phyloP scores from a whole-genome alignment of 2,797 vertebrate genomes.

The Tragelaphus oryx region DNA sequence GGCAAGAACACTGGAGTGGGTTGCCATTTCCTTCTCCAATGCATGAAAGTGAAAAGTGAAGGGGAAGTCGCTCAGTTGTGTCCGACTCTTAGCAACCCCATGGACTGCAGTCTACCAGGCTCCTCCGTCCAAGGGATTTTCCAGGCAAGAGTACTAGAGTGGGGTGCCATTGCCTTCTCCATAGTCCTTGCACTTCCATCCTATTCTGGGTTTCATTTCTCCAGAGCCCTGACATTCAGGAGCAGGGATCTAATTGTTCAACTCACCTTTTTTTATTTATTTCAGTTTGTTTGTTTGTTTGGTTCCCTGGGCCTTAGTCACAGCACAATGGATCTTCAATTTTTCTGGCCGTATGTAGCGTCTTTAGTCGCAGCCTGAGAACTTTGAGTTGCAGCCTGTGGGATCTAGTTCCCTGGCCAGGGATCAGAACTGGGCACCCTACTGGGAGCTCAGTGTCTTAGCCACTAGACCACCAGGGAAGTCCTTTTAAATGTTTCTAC shows the following conservation, averaged over 20 bases:
- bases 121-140: too few relatives aligned
- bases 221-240: background rate
- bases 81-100: too few relatives aligned
- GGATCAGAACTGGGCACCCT: background rate
- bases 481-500: background rate
- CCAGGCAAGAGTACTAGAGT: too few relatives aligned
- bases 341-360: background rate
- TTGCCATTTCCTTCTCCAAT: too few relatives aligned
- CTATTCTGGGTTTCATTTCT: background rate
- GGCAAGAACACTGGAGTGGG: too few relatives aligned
- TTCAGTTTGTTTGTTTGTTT: background rate
- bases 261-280: background rate
- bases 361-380: background rate
- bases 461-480: background rate
- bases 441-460: background rate
- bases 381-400: background rate
- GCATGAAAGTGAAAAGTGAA: too few relatives aligned
- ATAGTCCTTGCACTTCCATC: background rate
- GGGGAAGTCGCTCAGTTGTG: too few relatives aligned
- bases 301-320: background rate
- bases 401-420: background rate
- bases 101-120: too few relatives aligned
- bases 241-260: background rate
- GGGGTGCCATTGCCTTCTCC: too few relatives aligned
- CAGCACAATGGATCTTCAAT: background rate